These are phyloP conservation scores for Timema podura DNA, from an alignment of 2,888 invertebrate genomes.

Conservation along the genomic window DNA sequence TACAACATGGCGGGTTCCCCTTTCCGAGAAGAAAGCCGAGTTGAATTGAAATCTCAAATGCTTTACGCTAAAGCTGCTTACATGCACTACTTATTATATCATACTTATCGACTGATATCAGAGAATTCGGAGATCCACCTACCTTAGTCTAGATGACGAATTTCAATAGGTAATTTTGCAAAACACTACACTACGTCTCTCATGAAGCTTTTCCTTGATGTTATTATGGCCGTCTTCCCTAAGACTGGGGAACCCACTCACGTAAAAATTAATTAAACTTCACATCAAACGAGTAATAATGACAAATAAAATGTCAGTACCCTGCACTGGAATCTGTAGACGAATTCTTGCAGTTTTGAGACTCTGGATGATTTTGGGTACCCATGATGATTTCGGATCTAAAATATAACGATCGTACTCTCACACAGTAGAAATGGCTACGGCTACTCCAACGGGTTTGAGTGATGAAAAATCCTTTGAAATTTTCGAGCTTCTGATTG, in stretches of 20 bases:
- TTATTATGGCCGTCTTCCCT: conserved; percentile 38
- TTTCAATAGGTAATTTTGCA: conserved; percentile 40
- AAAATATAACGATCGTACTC: conserved; percentile 42
- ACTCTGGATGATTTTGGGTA: conserved; percentile 48
- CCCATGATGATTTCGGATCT: conserved; percentile 49
- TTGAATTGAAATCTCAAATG: conserved; percentile 41
- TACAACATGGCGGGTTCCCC: conserved; percentile 50
- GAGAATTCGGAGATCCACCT: conserved; percentile 38
- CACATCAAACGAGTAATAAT: conserved; percentile 33
- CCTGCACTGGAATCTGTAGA: conserved; percentile 45
- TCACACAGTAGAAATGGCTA: conserved; percentile 49
- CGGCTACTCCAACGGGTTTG: conserved; percentile 40
- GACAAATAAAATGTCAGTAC: conserved; percentile 44
- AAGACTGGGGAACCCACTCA: conserved; percentile 38
- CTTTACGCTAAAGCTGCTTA: conserved; percentile 6
- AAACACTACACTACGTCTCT: conserved; percentile 44
- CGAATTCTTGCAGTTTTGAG: conserved; percentile 46
- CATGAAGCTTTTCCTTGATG: conserved; percentile 38
- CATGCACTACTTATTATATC: conserved; percentile 27
- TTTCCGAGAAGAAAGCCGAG: conserved; percentile 43
- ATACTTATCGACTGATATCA: conserved; percentile 33
- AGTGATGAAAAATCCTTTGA: conserved; percentile 39
- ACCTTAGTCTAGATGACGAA: conserved; percentile 42
- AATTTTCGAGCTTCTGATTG: conserved; percentile 39
- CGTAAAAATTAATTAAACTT: conserved; percentile 34